These are phyloP conservation scores for Drosophila busckii DNA, from an alignment of 1,140 invertebrate species.

Conservation along the genomic window DNA sequence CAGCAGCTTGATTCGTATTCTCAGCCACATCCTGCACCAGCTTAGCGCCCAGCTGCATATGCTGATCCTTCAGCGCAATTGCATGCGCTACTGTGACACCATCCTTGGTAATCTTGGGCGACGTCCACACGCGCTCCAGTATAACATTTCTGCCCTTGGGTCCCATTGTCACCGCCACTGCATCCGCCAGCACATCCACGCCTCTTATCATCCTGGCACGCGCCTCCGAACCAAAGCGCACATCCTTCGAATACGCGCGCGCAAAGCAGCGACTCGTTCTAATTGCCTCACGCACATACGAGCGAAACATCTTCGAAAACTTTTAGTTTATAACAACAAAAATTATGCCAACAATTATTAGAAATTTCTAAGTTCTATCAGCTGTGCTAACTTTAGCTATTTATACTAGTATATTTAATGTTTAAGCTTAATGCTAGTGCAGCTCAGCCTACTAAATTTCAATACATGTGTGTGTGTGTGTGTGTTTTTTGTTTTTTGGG, in stretches of 20 bases:
- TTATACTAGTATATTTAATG: no score
- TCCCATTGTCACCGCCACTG: constrained; percentile 99
- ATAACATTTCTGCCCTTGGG: constrained; percentile 99
- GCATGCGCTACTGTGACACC: constrained; percentile 99
- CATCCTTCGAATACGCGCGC: constrained; percentile 81
- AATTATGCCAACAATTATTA: no score
- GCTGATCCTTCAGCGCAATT: constrained; percentile 98
- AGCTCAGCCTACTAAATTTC: no score
- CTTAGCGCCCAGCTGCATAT: constrained; percentile 99
- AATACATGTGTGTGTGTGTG: no score
- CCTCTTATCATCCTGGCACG: constrained; percentile 97
- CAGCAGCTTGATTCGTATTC: constrained; percentile 99
- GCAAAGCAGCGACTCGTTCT: constrained; percentile 11
- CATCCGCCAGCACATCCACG: constrained; percentile 98
- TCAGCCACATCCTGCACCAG: constrained; percentile 99
- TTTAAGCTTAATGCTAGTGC: no score
- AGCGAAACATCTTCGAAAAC: constrained; percentile 41
- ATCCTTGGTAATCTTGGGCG: constrained; percentile 99
- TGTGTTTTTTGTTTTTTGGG: constrained; percentile 31
- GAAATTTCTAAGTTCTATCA: constrained; percentile 1
- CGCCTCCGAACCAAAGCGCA: constrained; percentile 98
- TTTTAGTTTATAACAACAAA: not conserved
- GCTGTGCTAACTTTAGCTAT: not conserved
- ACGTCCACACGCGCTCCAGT: constrained; percentile 99
- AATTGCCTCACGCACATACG: constrained; percentile 27